A percentile compares a stretch with the other conserved stretches of the same genome.
These are phyloP conservation scores for Nymphalis polychloros DNA, from an alignment of 2,888 invertebrate genomes.

Conservation along the genomic window DNA sequence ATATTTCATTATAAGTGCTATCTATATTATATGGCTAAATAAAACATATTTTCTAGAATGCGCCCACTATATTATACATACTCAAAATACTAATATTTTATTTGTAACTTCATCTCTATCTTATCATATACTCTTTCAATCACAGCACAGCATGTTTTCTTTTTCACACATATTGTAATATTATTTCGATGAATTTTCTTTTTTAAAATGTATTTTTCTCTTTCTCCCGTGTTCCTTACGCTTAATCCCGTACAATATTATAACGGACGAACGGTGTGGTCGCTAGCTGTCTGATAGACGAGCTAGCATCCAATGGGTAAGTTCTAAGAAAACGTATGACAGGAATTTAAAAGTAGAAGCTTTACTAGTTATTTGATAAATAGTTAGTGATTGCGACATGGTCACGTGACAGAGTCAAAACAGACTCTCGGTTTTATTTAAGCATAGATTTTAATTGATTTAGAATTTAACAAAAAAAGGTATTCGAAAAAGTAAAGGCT, in stretches of 20 bases:
- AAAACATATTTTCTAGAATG: constrained; percentile 1
- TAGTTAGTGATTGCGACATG: constrained; percentile 22
- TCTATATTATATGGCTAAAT: neutral
- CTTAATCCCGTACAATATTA: constrained; percentile 72
- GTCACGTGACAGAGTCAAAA: neutral
- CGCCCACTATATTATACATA: constrained; percentile 1
- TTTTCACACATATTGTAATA: constrained; percentile 51
- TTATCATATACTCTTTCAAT: constrained; percentile 16
- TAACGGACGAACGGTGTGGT: constrained; percentile 62
- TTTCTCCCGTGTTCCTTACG: constrained; percentile 75
- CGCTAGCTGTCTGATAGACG: constrained; percentile 92
- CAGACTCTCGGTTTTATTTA: neutral
- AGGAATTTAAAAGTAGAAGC: constrained; percentile 68
- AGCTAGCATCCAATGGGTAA: constrained; percentile 91
- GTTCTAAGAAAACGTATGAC: constrained; percentile 64
- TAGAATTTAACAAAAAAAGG: neutral
- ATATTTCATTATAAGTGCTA: neutral
- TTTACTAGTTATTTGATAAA: constrained; percentile 49
- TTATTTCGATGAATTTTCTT: constrained; percentile 51
- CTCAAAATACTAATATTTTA: neutral
- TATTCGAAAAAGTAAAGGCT: constrained; percentile 15
- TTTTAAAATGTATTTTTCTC: constrained; percentile 72
- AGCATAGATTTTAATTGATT: neutral
- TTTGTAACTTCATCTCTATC: neutral
- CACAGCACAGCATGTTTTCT: constrained; percentile 69